Base-by-base conservation (phyloP, 2,888 invertebrate genomes). In the Drosophila subquinaria region DNA sequence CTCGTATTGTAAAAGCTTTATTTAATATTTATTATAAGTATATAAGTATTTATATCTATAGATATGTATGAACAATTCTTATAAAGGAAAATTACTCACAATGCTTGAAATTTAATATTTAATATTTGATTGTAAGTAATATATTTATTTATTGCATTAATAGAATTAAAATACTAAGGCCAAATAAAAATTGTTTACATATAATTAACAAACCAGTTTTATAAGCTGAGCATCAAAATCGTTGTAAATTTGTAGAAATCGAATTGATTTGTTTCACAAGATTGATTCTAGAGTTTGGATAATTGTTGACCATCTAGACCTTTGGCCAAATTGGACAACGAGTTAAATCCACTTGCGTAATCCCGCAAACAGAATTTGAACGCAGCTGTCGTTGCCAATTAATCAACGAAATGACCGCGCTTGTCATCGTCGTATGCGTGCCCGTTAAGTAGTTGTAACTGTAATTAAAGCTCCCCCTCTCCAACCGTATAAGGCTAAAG, bases 391-490 rank as follows among this genome's bases (percentile, higher is more conserved):
- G 67, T 66, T 51, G 69, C 43, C 81, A 70, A 88, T 83, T 83
- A 88, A 88, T 88, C 81, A 86, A 81, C 74, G 50, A 60, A 63
- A 76, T 73, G 73, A 68, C 73, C 67, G 60, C 38, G 43, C 56
- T 52, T 52, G 57, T 57, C 56, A 56, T 61, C 27, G 9, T 36
- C 65, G 55, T 59, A 43, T 71, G 61, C 65, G 69, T 72, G 67
- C 27, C 40, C 50, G 65, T 64, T 69, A 40, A 45, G 57, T 63
- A 66, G 33, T 42, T 77, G 69, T 83, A 83, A 78, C 68, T 75
- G 81, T 89, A 83, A 87, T 87, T 89, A 84, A 79, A 66, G 55
- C 59, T 69, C 27, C 47, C 27, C 47, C 47, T 40, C 55, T 69
- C 69, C 35, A 10, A 30, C 72, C 69, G 67, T 61, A 61, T 23